Conservation (phyloP, 2,888 invertebrate genomes). For the Drosophila affinis region DNA sequence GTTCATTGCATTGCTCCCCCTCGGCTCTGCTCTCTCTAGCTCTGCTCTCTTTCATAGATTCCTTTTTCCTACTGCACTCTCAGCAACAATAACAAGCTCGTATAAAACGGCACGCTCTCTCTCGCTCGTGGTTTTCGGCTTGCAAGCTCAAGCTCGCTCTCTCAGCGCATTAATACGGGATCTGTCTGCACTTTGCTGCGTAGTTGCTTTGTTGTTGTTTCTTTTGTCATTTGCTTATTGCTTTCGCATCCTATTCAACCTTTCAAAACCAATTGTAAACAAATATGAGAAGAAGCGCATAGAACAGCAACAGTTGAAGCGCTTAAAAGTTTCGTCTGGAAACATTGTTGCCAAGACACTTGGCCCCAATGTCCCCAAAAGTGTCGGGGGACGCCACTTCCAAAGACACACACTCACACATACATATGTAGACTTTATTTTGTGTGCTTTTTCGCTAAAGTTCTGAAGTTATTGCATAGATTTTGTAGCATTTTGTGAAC, state of each 20-base stretch:
- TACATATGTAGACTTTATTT: conserved; percentile 11
- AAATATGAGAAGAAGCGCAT: no score
- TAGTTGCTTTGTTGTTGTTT: not conserved
- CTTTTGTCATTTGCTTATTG: not conserved
- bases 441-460: conserved; percentile 48
- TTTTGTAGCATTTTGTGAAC: conserved; percentile 76
- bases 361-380: conserved; percentile 21
- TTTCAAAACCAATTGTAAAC: not conserved
- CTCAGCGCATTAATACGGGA: not conserved
- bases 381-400: not conserved
- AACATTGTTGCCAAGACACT: not conserved
- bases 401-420: not conserved
- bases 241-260: not conserved
- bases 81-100: not conserved
- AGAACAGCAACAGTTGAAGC: not conserved
- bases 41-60: not conserved
- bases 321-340: not conserved
- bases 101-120: not conserved
- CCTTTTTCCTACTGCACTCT: not conserved
- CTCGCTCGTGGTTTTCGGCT: not conserved
- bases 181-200: not conserved
- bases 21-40: not conserved
- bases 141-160: not conserved
- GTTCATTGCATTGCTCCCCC: no score
- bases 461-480: conserved; percentile 66